Percentiles rank a stretch among this genome's conserved stretches.
Evolutionary conservation across 2,888 invertebrate species (phyloP).

Genomic region (Cantharis rustica): DNA sequence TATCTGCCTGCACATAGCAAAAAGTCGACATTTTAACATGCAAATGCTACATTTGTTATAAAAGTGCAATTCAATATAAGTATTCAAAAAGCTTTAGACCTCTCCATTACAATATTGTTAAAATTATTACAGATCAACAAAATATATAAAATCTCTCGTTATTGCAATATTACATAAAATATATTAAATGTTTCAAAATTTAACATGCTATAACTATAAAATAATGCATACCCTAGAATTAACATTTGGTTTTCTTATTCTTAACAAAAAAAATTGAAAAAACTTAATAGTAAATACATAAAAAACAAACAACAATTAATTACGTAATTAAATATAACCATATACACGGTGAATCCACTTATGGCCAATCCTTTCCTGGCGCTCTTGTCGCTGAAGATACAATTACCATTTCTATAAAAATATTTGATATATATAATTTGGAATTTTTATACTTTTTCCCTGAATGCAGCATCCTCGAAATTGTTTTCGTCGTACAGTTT

Average conservation of each 20-base stretch:
- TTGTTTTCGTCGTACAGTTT: too few species aligned
- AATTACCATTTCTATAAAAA: too few species aligned
- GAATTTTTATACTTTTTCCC: too few species aligned
- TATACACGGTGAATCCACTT: background rate
- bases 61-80: background rate
- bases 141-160: conserved; percentile 25
- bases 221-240: conserved; percentile 32
- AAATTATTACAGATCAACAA: conserved; percentile 29
- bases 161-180: conserved; percentile 30
- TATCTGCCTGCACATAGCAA: background rate
- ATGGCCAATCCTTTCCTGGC: background rate
- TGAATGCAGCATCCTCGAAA: too few species aligned
- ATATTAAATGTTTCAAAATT: conserved; percentile 19
- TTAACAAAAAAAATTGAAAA: conserved; percentile 40
- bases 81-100: conserved; percentile 12
- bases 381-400: background rate
- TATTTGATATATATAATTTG: too few species aligned
- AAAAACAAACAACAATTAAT: conserved; percentile 22
- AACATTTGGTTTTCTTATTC: conserved; percentile 34
- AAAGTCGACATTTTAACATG: background rate
- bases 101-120: conserved; percentile 16
- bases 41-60: background rate
- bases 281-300: conserved; percentile 38
- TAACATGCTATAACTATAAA: conserved; percentile 18
- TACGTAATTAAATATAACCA: conserved; percentile 11